phyloP scores from a whole-genome alignment of 2,888 invertebrate species.

The Drosophila multiciliata region DNA sequence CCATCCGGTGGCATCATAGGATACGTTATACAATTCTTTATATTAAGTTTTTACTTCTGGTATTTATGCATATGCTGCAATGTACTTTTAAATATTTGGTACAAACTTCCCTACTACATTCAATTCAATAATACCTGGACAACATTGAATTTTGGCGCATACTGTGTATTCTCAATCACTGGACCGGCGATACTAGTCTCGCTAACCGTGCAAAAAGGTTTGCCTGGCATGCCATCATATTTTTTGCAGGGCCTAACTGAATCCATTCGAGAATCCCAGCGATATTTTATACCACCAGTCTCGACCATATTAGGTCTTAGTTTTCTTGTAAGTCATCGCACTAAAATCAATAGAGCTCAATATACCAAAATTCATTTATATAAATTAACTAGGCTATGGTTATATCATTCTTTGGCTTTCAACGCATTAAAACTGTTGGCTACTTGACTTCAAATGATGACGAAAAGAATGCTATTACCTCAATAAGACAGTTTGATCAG shows the following conservation, averaged over 20 bases:
- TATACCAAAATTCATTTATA: background rate
- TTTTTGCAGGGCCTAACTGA: conserved; percentile 84
- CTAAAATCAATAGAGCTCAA: background rate
- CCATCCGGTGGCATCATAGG: conserved; percentile 74
- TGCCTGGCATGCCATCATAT: conserved; percentile 84
- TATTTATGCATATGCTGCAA: conserved; percentile 82
- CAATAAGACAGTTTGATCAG: conserved; percentile 59
- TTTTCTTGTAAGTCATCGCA: conserved; percentile 64
- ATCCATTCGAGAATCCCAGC: conserved; percentile 83
- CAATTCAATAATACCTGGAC: conserved; percentile 61
- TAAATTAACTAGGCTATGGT: conserved; percentile 66
- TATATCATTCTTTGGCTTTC: conserved; percentile 83
- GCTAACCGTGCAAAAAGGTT: conserved; percentile 81
- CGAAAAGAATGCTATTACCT: conserved; percentile 12
- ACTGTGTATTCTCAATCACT: conserved; percentile 72
- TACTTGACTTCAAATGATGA: conserved; percentile 46
- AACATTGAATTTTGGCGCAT: conserved; percentile 71
- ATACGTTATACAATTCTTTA: conserved; percentile 83
- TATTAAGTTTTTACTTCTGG: conserved; percentile 84
- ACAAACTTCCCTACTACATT: conserved; percentile 77
- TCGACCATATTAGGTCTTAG: conserved; percentile 76
- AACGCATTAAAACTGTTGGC: conserved; percentile 69
- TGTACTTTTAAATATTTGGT: conserved; percentile 83
- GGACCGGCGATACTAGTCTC: conserved; percentile 80
- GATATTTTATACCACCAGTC: conserved; percentile 84